Percentiles rank a stretch among this genome's conserved stretches.
Evolutionary conservation across 2,113 vertebrate genomes (phyloP).

Genomic region (Tautogolabrus adspersus): DNA sequence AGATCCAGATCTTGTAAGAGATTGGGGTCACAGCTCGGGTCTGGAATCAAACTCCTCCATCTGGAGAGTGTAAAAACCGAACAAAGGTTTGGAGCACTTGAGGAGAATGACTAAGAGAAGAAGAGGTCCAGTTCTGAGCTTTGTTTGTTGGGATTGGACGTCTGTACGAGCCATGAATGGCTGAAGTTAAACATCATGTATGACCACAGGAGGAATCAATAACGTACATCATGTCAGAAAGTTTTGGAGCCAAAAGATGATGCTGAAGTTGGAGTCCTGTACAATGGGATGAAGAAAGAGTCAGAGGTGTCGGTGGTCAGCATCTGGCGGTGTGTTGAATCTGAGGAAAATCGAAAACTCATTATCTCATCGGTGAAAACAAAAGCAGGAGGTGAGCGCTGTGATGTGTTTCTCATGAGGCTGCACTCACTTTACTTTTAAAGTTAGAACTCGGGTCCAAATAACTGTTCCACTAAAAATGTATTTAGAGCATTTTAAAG

Average conservation of each 20-base stretch:
- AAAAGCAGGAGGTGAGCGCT: slow-evolving; percentile 8
- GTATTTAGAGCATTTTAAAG: not conserved
- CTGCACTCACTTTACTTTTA: not conserved
- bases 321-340: slow-evolving; percentile 13
- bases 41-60: slow-evolving; percentile 21
- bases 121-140: not conserved
- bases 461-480: too few relatives aligned
- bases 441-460: not conserved
- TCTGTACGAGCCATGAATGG: not conserved
- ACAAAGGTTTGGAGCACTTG: not conserved
- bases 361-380: slow-evolving; percentile 1
- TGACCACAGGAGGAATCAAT: not conserved
- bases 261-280: slow-evolving; percentile 12
- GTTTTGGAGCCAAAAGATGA: not conserved
- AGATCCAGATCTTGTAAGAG: not conserved
- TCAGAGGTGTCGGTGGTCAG: not conserved
- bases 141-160: slow-evolving; percentile 28
- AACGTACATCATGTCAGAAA: not conserved
- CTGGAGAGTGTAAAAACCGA: slow-evolving; percentile 14
- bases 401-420: not conserved
- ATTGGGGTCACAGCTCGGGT: not conserved
- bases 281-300: not conserved
- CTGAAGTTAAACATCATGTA: slow-evolving; percentile 17
- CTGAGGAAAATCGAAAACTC: not conserved
- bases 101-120: not conserved